A percentile compares a stretch with the other conserved stretches of the same genome.
phyloP scores from a whole-genome alignment of 2,888 invertebrate genomes.

The Apotomis betuletana region DNA sequence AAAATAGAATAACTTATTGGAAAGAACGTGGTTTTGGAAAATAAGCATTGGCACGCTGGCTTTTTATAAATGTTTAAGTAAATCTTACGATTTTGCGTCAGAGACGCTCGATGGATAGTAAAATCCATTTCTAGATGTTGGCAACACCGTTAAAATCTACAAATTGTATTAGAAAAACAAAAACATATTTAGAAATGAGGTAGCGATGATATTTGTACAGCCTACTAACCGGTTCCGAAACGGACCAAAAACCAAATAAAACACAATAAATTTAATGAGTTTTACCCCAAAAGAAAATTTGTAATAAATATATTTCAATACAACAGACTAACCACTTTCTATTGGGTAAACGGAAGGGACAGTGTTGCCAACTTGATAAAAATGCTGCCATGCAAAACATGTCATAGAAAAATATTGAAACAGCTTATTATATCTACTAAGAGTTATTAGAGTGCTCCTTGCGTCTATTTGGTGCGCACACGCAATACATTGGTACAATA shows the following conservation, averaged over 20 bases:
- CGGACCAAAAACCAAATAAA: too few relatives aligned
- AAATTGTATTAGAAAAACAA: too few relatives aligned
- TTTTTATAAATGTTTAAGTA: too few relatives aligned
- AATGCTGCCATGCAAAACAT: conserved; percentile 11
- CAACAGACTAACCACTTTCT: too few relatives aligned
- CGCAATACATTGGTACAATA: conserved; percentile 24
- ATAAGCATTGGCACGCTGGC: background rate
- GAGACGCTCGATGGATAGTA: too few relatives aligned
- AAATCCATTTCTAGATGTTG: background rate
- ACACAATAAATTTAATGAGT: too few relatives aligned
- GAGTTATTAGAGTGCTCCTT: conserved; percentile 28
- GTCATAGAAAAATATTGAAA: conserved; percentile 6
- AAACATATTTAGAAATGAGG: too few relatives aligned
- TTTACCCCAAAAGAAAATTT: too few relatives aligned
- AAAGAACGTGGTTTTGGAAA: background rate
- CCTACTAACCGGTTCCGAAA: too few relatives aligned
- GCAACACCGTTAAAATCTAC: background rate
- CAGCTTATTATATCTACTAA: conserved; percentile 16
- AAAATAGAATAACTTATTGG: background rate
- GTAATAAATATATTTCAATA: too few relatives aligned
- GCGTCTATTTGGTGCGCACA: conserved; percentile 33
- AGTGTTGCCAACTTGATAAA: conserved; percentile 12
- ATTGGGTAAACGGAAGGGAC: background rate
- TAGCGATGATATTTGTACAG: too few relatives aligned
- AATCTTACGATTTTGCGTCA: too few relatives aligned